These are phyloP conservation scores for Linyphia triangularis DNA, from an alignment of 2,888 invertebrate genomes.

Conservation along the genomic window DNA sequence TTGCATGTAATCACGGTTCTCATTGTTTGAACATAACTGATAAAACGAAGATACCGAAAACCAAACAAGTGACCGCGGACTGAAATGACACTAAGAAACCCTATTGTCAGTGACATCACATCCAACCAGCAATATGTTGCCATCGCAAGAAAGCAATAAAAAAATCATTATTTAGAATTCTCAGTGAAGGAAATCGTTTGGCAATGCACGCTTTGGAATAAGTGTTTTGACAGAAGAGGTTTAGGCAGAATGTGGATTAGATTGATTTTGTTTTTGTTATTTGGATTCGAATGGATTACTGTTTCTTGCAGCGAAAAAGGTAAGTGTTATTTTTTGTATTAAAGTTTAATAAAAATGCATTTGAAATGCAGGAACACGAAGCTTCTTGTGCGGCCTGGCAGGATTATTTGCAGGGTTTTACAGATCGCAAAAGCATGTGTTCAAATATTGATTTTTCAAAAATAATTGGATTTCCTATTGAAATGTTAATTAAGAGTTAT, in stretches of 20 bases:
- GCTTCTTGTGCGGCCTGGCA: no score
- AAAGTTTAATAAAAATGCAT: no score
- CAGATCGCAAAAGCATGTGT: no score
- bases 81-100: background rate
- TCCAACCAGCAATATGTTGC: conserved; percentile 23
- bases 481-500: no score
- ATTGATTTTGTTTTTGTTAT: background rate
- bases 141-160: background rate
- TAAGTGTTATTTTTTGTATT: no score
- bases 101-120: conserved; percentile 42
- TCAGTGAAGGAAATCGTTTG: background rate
- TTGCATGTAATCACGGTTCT: conserved; percentile 29
- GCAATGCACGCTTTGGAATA: background rate
- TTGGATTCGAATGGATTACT: conserved; percentile 4
- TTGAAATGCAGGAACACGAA: no score
- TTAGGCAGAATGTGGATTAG: background rate
- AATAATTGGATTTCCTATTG: no score
- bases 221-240: background rate
- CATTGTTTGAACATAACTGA: conserved; percentile 44
- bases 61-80: conserved; percentile 13
- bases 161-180: conserved; percentile 13
- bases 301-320: background rate
- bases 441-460: no score
- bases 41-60: conserved; percentile 19
- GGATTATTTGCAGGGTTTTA: no score